Percentiles rank a stretch among this genome's conserved stretches.
These are phyloP conservation scores for Lasioglossum calceatum DNA, from an alignment of 2,888 invertebrate species.

Conservation along the genomic window DNA sequence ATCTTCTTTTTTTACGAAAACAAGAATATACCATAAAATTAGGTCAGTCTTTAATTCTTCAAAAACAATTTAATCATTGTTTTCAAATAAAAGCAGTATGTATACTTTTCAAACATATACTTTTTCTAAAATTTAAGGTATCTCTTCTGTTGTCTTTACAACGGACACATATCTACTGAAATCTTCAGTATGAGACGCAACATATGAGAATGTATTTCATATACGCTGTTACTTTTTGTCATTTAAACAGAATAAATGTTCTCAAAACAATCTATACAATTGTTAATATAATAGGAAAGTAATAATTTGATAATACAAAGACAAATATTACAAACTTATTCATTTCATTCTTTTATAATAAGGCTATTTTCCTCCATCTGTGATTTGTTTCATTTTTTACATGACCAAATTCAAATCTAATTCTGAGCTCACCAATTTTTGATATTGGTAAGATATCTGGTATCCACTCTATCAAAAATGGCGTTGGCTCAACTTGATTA, in stretches of 20 bases:
- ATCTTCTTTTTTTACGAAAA: slow-evolving; percentile 27
- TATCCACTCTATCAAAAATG: slow-evolving; percentile 91
- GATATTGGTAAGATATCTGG: slow-evolving; percentile 89
- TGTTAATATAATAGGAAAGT: slow-evolving; percentile 50
- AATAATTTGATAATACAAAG: slow-evolving; percentile 54
- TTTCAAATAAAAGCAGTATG: slow-evolving; percentile 23
- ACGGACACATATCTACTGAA: slow-evolving; percentile 13
- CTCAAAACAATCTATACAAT: slow-evolving; percentile 35
- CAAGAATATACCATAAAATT: slow-evolving; percentile 41
- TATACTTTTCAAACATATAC: background rate
- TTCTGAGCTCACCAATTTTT: slow-evolving; percentile 89
- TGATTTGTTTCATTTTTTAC: slow-evolving; percentile 85
- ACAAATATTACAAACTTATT: slow-evolving; percentile 33
- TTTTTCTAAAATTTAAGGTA: slow-evolving; percentile 16
- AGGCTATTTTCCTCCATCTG: slow-evolving; percentile 75
- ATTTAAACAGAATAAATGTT: slow-evolving; percentile 8
- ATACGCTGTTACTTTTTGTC: background rate
- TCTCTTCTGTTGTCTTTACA: slow-evolving; percentile 8
- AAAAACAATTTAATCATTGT: slow-evolving; percentile 38
- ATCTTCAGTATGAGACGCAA: slow-evolving; percentile 11
- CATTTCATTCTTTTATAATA: slow-evolving; percentile 74
- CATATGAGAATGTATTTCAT: slow-evolving; percentile 2
- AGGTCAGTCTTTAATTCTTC: slow-evolving; percentile 58
- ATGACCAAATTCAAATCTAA: slow-evolving; percentile 90
- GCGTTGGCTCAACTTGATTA: slow-evolving; percentile 87